Evolutionary conservation across 1,140 invertebrate genomes (phyloP).

Genomic region (Paramacrobiotus metropolitanus): DNA sequence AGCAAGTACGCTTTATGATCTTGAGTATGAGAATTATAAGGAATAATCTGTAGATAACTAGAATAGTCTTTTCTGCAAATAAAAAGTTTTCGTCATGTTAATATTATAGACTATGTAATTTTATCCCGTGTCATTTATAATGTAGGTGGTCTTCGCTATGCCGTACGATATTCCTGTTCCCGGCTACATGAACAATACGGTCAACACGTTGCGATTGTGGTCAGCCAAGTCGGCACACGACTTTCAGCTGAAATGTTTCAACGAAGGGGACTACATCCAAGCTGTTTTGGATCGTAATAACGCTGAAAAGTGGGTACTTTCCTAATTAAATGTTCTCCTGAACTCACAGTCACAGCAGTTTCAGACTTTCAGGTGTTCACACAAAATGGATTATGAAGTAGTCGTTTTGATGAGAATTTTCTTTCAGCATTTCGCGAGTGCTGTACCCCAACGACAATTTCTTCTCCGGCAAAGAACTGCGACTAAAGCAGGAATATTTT

Average conservation of each 20-base stretch:
- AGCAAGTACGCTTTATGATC: too few species aligned
- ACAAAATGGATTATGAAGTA: too few species aligned
- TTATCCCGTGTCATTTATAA: too few species aligned
- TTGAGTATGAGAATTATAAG: too few species aligned
- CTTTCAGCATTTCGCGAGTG: too few species aligned
- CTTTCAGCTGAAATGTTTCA: conserved; percentile 93
- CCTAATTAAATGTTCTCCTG: not conserved
- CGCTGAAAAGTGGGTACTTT: conserved; percentile 70
- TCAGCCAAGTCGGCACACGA: conserved; percentile 89
- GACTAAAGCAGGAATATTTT: conserved; percentile 96
- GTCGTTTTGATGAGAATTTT: too few species aligned
- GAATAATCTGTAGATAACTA: too few species aligned
- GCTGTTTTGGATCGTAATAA: conserved; percentile 90
- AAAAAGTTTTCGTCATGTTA: too few species aligned
- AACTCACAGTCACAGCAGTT: too few species aligned
- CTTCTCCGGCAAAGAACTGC: conserved; percentile 89
- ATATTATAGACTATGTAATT: too few species aligned
- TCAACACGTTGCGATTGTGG: conserved; percentile 92
- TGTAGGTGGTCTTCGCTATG: conserved; percentile 79
- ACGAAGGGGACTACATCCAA: conserved; percentile 96
- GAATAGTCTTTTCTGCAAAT: too few species aligned
- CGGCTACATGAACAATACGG: conserved; percentile 90
- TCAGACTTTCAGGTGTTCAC: too few species aligned
- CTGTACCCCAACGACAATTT: conserved; percentile 98
- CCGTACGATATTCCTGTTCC: conserved; percentile 95